Conservation (phyloP, 2,888 invertebrate species). For the Oegoconia quadripuncta region DNA sequence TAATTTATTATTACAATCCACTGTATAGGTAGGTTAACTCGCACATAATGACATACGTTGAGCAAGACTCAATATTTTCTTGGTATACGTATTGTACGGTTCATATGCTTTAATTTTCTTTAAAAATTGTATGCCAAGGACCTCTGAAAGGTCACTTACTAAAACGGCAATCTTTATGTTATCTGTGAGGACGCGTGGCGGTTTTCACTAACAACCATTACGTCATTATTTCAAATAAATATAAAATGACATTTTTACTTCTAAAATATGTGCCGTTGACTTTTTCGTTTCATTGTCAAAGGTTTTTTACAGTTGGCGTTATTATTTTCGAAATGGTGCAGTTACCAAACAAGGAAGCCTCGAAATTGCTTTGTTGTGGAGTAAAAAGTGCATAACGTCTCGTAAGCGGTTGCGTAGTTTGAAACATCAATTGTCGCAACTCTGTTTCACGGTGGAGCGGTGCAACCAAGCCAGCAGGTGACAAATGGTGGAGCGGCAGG, state of each 20-base stretch:
- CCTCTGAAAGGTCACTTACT: slow-evolving; percentile 66
- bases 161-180: slow-evolving; percentile 75
- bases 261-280: slow-evolving; percentile 6
- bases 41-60: slow-evolving; percentile 23
- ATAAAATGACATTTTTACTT: slow-evolving; percentile 3
- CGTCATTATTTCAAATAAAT: slow-evolving; percentile 35
- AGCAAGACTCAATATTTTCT: slow-evolving; percentile 25
- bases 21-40: neutral
- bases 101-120: slow-evolving; percentile 57
- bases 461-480: slow-evolving; percentile 35
- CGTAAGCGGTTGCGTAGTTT: slow-evolving; percentile 34
- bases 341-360: slow-evolving; percentile 39
- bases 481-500: slow-evolving; percentile 36
- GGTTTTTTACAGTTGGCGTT: slow-evolving; percentile 18
- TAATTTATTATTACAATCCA: slow-evolving; percentile 42
- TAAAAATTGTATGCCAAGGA: slow-evolving; percentile 68
- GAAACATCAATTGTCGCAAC: slow-evolving; percentile 40
- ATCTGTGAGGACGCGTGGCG: slow-evolving; percentile 51
- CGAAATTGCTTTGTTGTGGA: slow-evolving; percentile 22
- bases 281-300: slow-evolving; percentile 30
- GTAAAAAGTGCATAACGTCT: slow-evolving; percentile 32
- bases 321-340: slow-evolving; percentile 29
- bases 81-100: slow-evolving; percentile 22
- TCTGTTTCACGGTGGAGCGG: slow-evolving; percentile 25
- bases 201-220: slow-evolving; percentile 40